These are phyloP conservation scores for Antrozous pallidus DNA, from an alignment of 2,797 vertebrate genomes.

Conservation along the genomic window DNA sequence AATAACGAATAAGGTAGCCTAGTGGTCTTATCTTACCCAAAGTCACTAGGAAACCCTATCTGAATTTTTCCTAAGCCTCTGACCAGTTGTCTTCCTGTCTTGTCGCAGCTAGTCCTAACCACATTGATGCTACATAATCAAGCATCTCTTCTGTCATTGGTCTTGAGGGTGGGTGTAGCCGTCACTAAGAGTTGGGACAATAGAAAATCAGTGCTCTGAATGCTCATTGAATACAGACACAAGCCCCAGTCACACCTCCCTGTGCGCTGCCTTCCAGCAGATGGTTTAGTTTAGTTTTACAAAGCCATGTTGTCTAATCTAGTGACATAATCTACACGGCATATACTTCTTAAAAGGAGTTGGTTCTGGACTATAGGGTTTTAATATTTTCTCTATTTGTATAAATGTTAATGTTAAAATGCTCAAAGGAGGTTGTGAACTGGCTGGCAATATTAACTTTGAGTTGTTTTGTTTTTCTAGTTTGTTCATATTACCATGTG, in stretches of 20 bases:
- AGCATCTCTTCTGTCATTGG: slow-evolving; percentile 46
- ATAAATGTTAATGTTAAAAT: slow-evolving; percentile 4
- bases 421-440: slow-evolving; percentile 32
- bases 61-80: background rate
- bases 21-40: background rate
- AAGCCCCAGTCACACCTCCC: slow-evolving; percentile 34
- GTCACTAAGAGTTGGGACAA: slow-evolving; percentile 55
- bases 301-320: slow-evolving; percentile 73
- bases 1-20: background rate
- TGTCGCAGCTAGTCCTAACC: background rate
- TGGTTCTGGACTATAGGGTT: slow-evolving; percentile 45
- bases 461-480: slow-evolving; percentile 49
- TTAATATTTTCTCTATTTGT: slow-evolving; percentile 52
- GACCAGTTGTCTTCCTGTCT: background rate
- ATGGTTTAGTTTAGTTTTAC: slow-evolving; percentile 77
- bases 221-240: slow-evolving; percentile 52
- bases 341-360: slow-evolving; percentile 67
- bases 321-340: slow-evolving; percentile 69
- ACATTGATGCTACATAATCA: background rate
- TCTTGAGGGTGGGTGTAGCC: slow-evolving; percentile 42
- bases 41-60: background rate
- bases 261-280: slow-evolving; percentile 64
- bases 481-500: slow-evolving; percentile 56
- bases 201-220: slow-evolving; percentile 56
- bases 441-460: slow-evolving; percentile 49